These are phyloP conservation scores for Indri indri DNA, from an alignment of 2,113 vertebrate species.

Conservation along the genomic window DNA sequence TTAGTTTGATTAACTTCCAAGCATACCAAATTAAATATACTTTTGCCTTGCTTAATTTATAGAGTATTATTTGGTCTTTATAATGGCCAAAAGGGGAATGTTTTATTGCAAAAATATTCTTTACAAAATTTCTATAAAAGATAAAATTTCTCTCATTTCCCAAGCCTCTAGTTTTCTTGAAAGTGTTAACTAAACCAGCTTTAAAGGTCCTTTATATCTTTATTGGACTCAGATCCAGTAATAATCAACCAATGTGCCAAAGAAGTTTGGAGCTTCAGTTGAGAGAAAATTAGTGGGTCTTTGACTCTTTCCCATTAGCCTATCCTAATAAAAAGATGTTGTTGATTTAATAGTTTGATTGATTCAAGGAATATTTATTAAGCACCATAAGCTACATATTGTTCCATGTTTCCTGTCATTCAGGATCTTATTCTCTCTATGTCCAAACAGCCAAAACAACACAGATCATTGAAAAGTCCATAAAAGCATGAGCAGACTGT, in stretches of 20 bases:
- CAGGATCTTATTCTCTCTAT: not conserved
- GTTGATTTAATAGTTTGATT: not conserved
- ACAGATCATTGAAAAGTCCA: not conserved
- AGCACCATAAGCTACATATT: not conserved
- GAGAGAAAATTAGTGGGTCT: not conserved
- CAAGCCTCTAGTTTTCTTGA: not conserved
- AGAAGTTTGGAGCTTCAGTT: not conserved
- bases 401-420: not conserved
- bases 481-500: not conserved
- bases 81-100: not conserved
- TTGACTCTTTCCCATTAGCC: not conserved
- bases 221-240: not conserved
- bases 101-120: conserved; percentile 13
- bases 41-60: conserved; percentile 47
- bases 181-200: not conserved
- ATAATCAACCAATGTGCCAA: not conserved
- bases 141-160: not conserved
- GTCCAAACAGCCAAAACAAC: not conserved
- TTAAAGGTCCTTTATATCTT: not conserved
- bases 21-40: conserved; percentile 53
- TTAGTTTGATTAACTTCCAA: conserved; percentile 63
- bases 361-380: conserved; percentile 21
- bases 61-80: not conserved
- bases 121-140: not conserved
- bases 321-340: not conserved